Base-by-base conservation (phyloP, 1,140 invertebrate species). In the Plutomurus gul region DNA sequence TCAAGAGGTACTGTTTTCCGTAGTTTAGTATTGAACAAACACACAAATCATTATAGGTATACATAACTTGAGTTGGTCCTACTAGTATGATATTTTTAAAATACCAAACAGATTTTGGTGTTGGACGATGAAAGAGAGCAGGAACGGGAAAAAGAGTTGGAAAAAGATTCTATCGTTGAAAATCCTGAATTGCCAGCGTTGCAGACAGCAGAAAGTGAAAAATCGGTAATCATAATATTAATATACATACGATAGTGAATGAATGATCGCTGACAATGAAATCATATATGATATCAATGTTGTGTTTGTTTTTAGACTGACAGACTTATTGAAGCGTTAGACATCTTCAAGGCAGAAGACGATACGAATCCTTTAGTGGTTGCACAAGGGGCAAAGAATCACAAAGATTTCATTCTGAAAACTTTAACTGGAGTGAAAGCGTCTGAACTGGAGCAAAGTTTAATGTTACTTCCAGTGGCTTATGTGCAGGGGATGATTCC, bases 171-270 rank as follows among this genome's bases (percentile, higher is more conserved):
- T 13, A 93, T 92, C 3, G 92, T 90, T 0, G 92, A 94, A 83
- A 90, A 89, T 76, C 89, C 88, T 37, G 86, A 91, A 82, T 90
- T 94, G 39, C 90, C 92, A 20, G 89, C 91, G 40, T 87, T 92
- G 82, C 97, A 96, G 88, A 98, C 96, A 0, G 90, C 95, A 16
- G 94, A 95, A 60, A 95, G 94, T 81, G 94, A 99, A 86, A 95
- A 93, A 90, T 93, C 92, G 73, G 94, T 95, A 89, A 91, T 90
- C 89, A 13, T 18, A 65, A 37, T 71, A 47, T 30, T 49, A 72
- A 77, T 36, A 70, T 30, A 30, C n/a, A n/a, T n/a, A n/a, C n/a
- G n/a, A n/a, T n/a, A n/a, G n/a, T n/a, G n/a, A n/a, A n/a, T n/a
- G 49, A 16, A 22, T 75, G 18, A 7, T 1, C 18, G 27, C 13